Evolutionary conservation across 37 sponge, comb jelly and placozoan genomes (phyloP).

Genomic region (Ephydatia muelleri): DNA sequence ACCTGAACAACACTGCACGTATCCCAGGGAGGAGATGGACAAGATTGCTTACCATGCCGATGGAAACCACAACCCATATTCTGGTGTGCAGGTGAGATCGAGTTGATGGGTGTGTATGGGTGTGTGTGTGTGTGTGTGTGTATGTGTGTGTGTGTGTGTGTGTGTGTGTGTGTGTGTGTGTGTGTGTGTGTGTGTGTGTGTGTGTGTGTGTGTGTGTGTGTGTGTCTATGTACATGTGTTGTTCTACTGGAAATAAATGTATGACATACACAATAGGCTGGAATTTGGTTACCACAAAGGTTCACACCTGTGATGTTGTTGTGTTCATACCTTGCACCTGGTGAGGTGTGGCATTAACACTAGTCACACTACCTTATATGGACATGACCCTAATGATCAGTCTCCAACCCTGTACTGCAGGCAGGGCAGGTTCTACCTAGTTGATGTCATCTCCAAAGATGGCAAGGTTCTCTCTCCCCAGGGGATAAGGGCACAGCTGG

Average conservation of each 20-base stretch:
- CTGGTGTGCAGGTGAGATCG: slow-evolving; percentile 33
- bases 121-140: slow-evolving; percentile 24
- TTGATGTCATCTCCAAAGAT: slow-evolving; percentile 33
- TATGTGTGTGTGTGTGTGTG: neutral
- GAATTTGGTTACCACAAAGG: no score
- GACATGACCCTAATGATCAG: no score
- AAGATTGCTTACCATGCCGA: slow-evolving; percentile 8
- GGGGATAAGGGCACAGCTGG: slow-evolving; percentile 45
- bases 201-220: no score
- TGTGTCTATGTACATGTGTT: no score
- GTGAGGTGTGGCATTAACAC: no score
- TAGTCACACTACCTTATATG: no score
- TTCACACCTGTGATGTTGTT: no score
- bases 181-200: no score
- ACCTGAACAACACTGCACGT: slow-evolving; percentile 17
- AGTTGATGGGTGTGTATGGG: neutral
- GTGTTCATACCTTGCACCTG: no score
- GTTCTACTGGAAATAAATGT: no score
- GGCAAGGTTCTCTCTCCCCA: slow-evolving; percentile 38
- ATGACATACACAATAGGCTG: no score
- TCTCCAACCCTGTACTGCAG: slow-evolving; percentile 24
- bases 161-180: slow-evolving; percentile 5
- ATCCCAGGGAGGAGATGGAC: slow-evolving; percentile 68
- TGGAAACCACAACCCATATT: slow-evolving; percentile 17
- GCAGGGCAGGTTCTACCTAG: slow-evolving; percentile 58